phyloP scores from a whole-genome alignment of 2,113 vertebrate species.

The Anhinga anhinga region DNA sequence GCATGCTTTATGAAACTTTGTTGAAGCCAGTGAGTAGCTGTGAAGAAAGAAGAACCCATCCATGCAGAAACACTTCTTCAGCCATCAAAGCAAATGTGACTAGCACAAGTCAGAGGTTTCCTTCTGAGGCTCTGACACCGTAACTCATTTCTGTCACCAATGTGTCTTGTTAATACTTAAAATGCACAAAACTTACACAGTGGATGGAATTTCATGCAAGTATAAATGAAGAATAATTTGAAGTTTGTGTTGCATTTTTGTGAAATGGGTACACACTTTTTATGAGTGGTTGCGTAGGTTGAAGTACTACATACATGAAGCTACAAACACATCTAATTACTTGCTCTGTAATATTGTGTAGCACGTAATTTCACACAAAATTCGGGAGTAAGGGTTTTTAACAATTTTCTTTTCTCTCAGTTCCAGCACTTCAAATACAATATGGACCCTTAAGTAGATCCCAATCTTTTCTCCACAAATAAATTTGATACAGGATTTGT shows the following conservation, averaged over 20 bases:
- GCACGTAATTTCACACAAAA: neutral
- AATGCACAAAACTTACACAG: neutral
- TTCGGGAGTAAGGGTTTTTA: neutral
- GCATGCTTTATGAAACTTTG: neutral
- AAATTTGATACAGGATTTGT: neutral
- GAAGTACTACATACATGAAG: neutral
- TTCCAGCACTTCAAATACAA: neutral
- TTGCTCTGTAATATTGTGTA: neutral
- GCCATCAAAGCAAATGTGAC: neutral
- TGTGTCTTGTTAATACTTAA: neutral
- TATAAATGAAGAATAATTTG: neutral
- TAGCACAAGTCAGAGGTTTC: neutral
- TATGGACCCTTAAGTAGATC: neutral
- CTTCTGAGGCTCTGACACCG: neutral
- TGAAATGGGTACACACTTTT: fast-evolving
- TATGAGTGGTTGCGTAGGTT: neutral
- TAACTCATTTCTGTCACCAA: neutral
- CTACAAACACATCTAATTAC: neutral
- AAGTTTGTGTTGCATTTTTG: neutral
- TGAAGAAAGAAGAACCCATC: neutral
- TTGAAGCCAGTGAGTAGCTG: neutral
- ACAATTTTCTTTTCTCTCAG: neutral
- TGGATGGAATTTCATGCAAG: neutral
- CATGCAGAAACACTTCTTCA: neutral
- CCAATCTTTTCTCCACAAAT: neutral